Evolutionary conservation across 2,797 vertebrate genomes (phyloP).

Genomic region (Spea hammondii): DNA sequence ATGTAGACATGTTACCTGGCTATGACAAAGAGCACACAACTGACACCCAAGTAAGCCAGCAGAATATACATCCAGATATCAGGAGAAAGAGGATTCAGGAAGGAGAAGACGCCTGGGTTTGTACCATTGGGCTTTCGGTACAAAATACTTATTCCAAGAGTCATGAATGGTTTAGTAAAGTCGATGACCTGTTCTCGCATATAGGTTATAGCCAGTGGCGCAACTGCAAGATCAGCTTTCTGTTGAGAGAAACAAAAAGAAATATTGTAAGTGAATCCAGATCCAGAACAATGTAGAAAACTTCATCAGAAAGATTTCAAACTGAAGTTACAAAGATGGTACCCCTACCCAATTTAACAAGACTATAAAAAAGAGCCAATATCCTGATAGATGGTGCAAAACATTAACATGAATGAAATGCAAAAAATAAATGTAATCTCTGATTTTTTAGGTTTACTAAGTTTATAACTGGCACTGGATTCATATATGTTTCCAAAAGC

Average conservation of each 20-base stretch:
- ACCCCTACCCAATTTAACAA: too few species aligned
- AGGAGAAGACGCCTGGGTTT: slow-evolving; percentile 99
- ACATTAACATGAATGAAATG: too few species aligned
- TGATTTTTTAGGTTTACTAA: too few species aligned
- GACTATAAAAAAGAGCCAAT: too few species aligned
- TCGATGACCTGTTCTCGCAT: slow-evolving; percentile 98
- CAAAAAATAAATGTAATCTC: too few species aligned
- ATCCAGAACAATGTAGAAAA: slow-evolving; percentile 42
- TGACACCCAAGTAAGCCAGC: slow-evolving; percentile 99
- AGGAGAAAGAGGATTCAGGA: slow-evolving; percentile 99
- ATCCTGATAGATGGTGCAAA: too few species aligned
- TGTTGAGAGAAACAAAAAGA: slow-evolving; percentile 77
- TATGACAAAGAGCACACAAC: slow-evolving; percentile 99
- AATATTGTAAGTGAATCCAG: slow-evolving; percentile 69
- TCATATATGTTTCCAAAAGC: slow-evolving; percentile 8
- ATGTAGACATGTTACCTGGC: slow-evolving; percentile 98
- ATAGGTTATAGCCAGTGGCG: slow-evolving; percentile 95
- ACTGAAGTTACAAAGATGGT: too few species aligned
- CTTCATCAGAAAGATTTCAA: too few species aligned
- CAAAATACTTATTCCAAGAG: slow-evolving; percentile 99
- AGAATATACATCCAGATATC: slow-evolving; percentile 99
- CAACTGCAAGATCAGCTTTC: slow-evolving; percentile 99
- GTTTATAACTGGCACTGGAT: not conserved
- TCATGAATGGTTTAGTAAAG: slow-evolving; percentile 99
- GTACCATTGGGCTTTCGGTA: slow-evolving; percentile 99